Conservation (phyloP, 2,888 invertebrate species). For the Scrobipalpa costella region DNA sequence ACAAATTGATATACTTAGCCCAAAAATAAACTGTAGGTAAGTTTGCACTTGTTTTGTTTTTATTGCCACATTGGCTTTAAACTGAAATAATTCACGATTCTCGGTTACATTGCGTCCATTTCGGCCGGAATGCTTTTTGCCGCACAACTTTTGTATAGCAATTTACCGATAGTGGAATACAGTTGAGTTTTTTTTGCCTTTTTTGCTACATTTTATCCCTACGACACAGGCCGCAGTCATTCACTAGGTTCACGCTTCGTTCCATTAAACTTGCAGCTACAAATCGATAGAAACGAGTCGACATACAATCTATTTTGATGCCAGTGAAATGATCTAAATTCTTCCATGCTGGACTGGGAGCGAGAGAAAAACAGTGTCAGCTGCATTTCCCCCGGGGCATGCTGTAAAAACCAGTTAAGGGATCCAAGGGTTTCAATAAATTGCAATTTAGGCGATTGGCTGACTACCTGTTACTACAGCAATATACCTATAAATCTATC, state of each 20-base stretch:
- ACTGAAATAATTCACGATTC: slow-evolving; percentile 9
- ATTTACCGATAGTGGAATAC: slow-evolving; percentile 53
- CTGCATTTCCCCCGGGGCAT: too few relatives aligned
- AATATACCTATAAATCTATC: too few relatives aligned
- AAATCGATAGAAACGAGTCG: slow-evolving; percentile 34
- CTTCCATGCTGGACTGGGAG: too few relatives aligned
- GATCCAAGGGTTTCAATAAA: too few relatives aligned
- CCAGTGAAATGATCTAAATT: too few relatives aligned
- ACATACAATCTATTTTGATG: neutral
- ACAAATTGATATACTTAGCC: too few relatives aligned
- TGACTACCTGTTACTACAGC: too few relatives aligned
- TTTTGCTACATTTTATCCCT: slow-evolving; percentile 55
- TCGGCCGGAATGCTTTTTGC: slow-evolving; percentile 40
- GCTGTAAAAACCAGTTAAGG: too few relatives aligned
- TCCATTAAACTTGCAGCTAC: slow-evolving; percentile 49
- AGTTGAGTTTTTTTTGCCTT: slow-evolving; percentile 42
- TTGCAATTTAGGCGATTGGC: too few relatives aligned
- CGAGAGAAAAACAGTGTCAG: too few relatives aligned
- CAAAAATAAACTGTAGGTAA: too few relatives aligned
- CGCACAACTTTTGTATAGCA: slow-evolving; percentile 61
- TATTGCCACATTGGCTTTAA: slow-evolving; percentile 2
- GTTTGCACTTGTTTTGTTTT: neutral
- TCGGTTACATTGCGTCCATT: slow-evolving; percentile 1
- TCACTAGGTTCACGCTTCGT: slow-evolving; percentile 56
- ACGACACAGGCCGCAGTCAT: slow-evolving; percentile 55